These are phyloP conservation scores for Itoplectis maculator DNA, from an alignment of 2,888 invertebrate species.

Conservation along the genomic window DNA sequence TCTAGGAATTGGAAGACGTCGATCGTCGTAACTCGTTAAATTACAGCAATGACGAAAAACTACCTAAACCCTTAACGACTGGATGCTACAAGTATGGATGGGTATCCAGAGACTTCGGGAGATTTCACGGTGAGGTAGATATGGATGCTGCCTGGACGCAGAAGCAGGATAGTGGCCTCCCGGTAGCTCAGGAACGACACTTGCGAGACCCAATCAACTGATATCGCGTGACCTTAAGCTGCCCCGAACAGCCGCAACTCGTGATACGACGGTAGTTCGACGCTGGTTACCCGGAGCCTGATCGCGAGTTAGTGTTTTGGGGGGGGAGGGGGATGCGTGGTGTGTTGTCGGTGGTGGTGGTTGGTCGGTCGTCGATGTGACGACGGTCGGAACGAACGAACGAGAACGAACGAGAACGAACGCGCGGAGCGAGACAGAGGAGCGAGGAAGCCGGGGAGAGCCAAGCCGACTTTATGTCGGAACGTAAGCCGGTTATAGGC, in stretches of 20 bases:
- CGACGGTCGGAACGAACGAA: slow-evolving; percentile 25
- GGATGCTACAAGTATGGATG: slow-evolving; percentile 39
- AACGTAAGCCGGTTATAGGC: slow-evolving; percentile 84
- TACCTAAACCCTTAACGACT: not conserved
- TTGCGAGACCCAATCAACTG: slow-evolving; percentile 83
- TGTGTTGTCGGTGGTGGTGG: slow-evolving; percentile 69
- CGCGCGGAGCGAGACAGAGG: slow-evolving; percentile 69
- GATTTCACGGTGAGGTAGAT: slow-evolving; percentile 25
- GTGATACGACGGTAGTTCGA: slow-evolving; percentile 82
- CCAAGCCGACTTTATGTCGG: slow-evolving; percentile 83
- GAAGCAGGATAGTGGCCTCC: slow-evolving; percentile 33
- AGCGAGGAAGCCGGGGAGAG: slow-evolving; percentile 71
- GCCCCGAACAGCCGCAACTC: slow-evolving; percentile 82
- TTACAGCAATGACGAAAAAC: slow-evolving; percentile 8
- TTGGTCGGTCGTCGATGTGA: slow-evolving; percentile 41
- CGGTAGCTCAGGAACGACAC: slow-evolving; percentile 52
- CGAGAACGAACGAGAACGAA: slow-evolving; percentile 1
- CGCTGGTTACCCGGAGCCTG: slow-evolving; percentile 80
- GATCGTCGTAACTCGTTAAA: not conserved
- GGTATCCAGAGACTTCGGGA: slow-evolving; percentile 30
- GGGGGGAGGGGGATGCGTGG: slow-evolving; percentile 60
- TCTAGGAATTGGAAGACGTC: not conserved
- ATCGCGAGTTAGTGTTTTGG: slow-evolving; percentile 84
- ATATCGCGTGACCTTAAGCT: slow-evolving; percentile 82
- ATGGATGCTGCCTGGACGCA: not conserved